These are phyloP conservation scores for Axea sp. DNA, from an alignment of 2,888 invertebrate species.

Conservation along the genomic window DNA sequence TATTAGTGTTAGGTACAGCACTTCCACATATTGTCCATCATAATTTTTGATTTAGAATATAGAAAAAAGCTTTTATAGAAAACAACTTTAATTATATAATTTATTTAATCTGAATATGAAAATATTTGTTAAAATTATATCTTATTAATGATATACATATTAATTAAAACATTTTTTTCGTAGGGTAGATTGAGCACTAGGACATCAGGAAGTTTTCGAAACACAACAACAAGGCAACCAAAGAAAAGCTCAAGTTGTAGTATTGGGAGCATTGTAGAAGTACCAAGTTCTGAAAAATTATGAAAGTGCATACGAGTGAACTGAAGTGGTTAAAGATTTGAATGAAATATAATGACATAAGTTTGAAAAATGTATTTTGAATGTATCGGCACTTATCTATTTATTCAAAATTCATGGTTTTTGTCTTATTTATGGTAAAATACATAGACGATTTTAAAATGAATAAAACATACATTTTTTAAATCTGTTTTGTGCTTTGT, in stretches of 20 bases:
- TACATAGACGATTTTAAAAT: not conserved
- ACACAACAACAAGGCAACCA: slow-evolving; percentile 62
- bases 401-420: slow-evolving; percentile 16
- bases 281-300: slow-evolving; percentile 73
- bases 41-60: too few species aligned
- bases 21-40: too few species aligned
- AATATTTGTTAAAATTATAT: too few species aligned
- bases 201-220: slow-evolving; percentile 65
- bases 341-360: slow-evolving; percentile 18
- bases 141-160: too few species aligned
- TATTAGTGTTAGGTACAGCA: too few species aligned
- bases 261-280: slow-evolving; percentile 75
- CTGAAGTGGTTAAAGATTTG: too few species aligned
- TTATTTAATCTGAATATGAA: too few species aligned
- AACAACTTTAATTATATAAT: too few species aligned
- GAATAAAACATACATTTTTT: slow-evolving; percentile 11
- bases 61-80: too few species aligned
- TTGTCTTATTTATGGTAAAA: slow-evolving; percentile 23
- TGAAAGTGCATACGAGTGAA: slow-evolving; percentile 49
- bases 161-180: too few species aligned
- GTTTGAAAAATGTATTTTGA: slow-evolving; percentile 26
- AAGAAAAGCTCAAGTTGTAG: slow-evolving; percentile 74
- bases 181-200: slow-evolving; percentile 66
- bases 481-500: slow-evolving; percentile 31
- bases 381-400: slow-evolving; percentile 8